Base-by-base conservation (phyloP, 2,888 invertebrate species). In the Tetragnatha montana region DNA sequence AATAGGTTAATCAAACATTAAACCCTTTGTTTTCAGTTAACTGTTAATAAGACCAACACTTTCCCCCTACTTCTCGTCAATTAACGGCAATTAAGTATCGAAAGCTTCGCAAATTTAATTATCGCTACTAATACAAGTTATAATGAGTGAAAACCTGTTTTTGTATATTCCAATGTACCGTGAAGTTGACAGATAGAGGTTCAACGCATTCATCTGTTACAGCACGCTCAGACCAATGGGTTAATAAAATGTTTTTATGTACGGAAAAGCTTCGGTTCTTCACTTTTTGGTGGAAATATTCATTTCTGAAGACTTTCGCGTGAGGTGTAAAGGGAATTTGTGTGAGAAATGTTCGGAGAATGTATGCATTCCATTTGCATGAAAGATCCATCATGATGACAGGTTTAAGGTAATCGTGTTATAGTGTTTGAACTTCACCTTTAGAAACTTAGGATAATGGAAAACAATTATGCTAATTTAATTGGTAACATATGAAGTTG, bases 21-120 rank as follows among this genome's bases (percentile, higher is more conserved):
- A 60, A 60, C 60, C 60, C 17, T 60, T 12, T 60, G 60, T 60
- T 60, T 17, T 60, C 17, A 60, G 12, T 10, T 60, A 3, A 60
- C 10, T 60, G 14, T n/a, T n/a, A n/a, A n/a, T 17, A 10, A 4
- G 12, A 6, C 17, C 60, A 17, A 17, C 7, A 60, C 60, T 60
- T 60, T 60, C 73, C 8, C 22, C n/a, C 21, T 19, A 70, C 73
- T 73, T 73, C 17, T 22, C 35, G 14, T 73, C 22, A 21, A 73
- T 73, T 73, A 73, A 21, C 73, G 10, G 21, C 22, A 73, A 73
- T 73, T 73, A 73, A 73, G 22, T 21, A 22, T 73, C 73, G 73
- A 73, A 73, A 73, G 73, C 8, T 73, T 35, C 21, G 0, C 35
- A 10, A 22, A 14, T 21, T 73, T 35, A 73, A 21, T 21, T 3